phyloP scores from a whole-genome alignment of 2,113 vertebrate genomes.

The Thoracochromis brauschi region DNA sequence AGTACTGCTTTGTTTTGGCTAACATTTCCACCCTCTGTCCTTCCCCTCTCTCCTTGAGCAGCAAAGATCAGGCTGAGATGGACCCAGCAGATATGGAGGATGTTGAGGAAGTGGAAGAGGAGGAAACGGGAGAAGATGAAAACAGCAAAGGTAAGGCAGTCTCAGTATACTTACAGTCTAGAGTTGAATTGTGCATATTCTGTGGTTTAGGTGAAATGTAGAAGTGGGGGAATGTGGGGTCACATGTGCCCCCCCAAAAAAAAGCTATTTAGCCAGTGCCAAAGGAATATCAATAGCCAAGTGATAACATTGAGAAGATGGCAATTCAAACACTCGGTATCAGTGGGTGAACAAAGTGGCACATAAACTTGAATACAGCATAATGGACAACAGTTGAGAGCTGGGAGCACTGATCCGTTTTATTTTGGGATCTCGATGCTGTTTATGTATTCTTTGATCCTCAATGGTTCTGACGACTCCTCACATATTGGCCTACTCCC shows the following conservation, averaged over 20 bases:
- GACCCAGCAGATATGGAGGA: conserved; percentile 98
- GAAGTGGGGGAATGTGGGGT: not conserved
- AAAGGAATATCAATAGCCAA: not conserved
- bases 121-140: conserved; percentile 88
- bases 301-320: not conserved
- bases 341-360: not conserved
- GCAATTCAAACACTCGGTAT: not conserved
- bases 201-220: not conserved
- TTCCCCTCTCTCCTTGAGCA: conserved; percentile 32
- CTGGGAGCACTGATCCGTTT: not conserved
- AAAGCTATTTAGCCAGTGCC: not conserved
- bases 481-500: not conserved
- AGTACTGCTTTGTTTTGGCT: not conserved
- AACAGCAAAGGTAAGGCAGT: conserved; percentile 86
- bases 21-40: not conserved
- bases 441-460: conserved; percentile 7
- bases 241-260: not conserved
- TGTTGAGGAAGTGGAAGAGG: conserved; percentile 95
- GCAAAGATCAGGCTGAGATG: conserved; percentile 95
- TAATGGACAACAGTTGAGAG: not conserved
- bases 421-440: conserved; percentile 15
- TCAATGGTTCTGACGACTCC: not conserved
- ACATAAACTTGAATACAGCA: not conserved
- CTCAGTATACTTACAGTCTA: fast-evolving
- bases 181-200: not conserved